A percentile compares a stretch with the other conserved stretches of the same genome.
phyloP scores from a whole-genome alignment of 1,140 invertebrate genomes.

The Matsumurasca onukii region DNA sequence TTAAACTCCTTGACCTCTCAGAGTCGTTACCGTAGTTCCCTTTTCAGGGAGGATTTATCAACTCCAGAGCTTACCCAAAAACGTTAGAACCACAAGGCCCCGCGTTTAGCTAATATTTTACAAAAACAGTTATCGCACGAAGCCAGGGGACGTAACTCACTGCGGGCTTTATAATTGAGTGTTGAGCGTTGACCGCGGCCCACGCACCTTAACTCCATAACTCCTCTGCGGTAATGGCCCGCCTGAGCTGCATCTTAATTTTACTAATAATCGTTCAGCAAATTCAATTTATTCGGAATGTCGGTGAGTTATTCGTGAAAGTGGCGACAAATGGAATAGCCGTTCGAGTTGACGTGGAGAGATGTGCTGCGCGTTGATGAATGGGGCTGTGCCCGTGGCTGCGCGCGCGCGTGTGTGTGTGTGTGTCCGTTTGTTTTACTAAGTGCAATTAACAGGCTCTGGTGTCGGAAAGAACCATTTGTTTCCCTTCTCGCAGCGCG shows the following conservation, averaged over 20 bases:
- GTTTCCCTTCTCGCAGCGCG: not conserved
- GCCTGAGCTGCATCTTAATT: slow-evolving; percentile 23
- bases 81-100: too few species aligned
- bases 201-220: too few species aligned
- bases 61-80: too few species aligned
- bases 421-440: not conserved
- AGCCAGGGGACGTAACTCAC: too few species aligned
- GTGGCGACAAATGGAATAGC: slow-evolving; percentile 25
- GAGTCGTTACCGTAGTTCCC: too few species aligned
- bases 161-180: too few species aligned
- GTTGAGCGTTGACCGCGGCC: too few species aligned
- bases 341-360: slow-evolving; percentile 6
- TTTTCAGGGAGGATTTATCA: too few species aligned
- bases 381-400: not conserved
- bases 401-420: not conserved
- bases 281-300: slow-evolving; percentile 25
- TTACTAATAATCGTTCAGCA: slow-evolving; percentile 17
- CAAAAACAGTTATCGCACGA: too few species aligned
- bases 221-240: too few species aligned
- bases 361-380: not conserved
- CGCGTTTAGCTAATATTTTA: too few species aligned
- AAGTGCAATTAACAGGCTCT: not conserved
- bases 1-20: too few species aligned
- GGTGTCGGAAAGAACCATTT: not conserved
- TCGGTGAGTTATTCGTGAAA: slow-evolving; percentile 21